Base-by-base conservation (phyloP, 2,797 vertebrate species). In the Graptemys geographica region DNA sequence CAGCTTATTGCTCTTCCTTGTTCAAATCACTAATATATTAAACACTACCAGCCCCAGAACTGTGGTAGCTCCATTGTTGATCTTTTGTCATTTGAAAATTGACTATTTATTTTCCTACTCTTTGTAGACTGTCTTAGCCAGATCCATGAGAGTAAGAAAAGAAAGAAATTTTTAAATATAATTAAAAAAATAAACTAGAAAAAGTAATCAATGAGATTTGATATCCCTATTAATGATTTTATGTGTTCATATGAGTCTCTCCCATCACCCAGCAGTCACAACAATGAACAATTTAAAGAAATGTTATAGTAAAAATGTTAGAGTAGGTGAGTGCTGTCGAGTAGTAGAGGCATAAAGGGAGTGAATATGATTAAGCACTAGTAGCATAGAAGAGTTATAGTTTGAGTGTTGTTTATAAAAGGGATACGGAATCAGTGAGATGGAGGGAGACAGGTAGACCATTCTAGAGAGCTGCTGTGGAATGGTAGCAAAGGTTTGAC, bases 401-500 rank as follows among this genome's bases (percentile, higher is more conserved):
- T 25, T 44, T 44, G 23, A 72, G n/a, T 21, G 37, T n/a, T 65
- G 8, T 25, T 41, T 44, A 44, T 27, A 76, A 27, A 76, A 76
- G 72, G 25, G 28, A 41, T 76, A 25, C 4, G 7, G 21, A 76
- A 76, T 12, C 33, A 1, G 1, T 41, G 41, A 5, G 33, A 31
- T 12, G 19, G 21, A 31, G 7, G 11, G 15, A 31, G 62, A 62
- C 31, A 16, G 59, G 31, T 62, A 62, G 28, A 65, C 18, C 15
- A n/a, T n/a, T 65, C 33, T 15, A 62, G 31, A 65, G 8, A 52
- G 13, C 88, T 81, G 37, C 49, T n/a, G 49, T 21, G 47, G 8
- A 33, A 47, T 0, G 0, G 23, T 57, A 87, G 2, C 41, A 5
- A 21, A 4, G 0, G 4, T 1, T 0, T 49, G 55, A 37, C 69